These are phyloP conservation scores for Conus ventricosus DNA, from an alignment of 1,140 invertebrate species.

Conservation along the genomic window DNA sequence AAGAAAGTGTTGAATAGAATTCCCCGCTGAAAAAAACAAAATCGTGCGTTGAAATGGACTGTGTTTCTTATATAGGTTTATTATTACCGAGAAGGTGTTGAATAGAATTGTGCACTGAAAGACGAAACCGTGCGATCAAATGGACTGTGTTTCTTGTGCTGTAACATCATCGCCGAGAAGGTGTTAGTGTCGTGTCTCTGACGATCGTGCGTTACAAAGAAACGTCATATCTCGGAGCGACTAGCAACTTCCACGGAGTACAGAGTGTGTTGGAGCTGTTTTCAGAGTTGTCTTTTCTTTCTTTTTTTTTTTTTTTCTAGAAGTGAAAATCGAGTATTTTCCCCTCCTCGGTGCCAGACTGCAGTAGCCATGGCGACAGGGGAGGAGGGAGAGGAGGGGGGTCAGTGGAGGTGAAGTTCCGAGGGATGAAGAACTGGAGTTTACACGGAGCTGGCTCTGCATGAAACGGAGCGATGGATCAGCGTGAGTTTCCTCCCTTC, in stretches of 20 bases:
- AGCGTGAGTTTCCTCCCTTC: constrained; percentile 53
- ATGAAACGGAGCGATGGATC: constrained; percentile 72
- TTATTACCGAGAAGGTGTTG: too few species aligned
- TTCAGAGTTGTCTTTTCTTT: not conserved
- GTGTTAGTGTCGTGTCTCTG: too few species aligned
- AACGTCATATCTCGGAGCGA: too few species aligned
- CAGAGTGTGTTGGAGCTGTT: too few species aligned
- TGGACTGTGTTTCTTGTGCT: too few species aligned
- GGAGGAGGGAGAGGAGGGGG: constrained; percentile 36
- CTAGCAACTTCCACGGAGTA: not conserved
- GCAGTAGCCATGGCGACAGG: constrained; percentile 10
- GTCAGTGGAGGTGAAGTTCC: constrained; percentile 53
- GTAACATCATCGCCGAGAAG: not conserved
- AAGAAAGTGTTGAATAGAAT: not conserved
- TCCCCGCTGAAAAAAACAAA: too few species aligned
- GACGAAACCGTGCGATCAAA: too few species aligned
- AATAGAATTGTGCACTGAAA: too few species aligned
- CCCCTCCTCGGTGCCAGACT: not conserved
- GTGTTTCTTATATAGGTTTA: too few species aligned
- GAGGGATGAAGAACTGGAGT: constrained; percentile 70
- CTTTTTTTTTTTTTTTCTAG: not conserved
- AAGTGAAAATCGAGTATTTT: not conserved
- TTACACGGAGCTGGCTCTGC: constrained; percentile 70
- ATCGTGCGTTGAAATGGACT: too few species aligned
- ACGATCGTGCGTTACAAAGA: too few species aligned